Base-by-base conservation (phyloP, 2,888 invertebrate genomes). In the Cephus spinipes region DNA sequence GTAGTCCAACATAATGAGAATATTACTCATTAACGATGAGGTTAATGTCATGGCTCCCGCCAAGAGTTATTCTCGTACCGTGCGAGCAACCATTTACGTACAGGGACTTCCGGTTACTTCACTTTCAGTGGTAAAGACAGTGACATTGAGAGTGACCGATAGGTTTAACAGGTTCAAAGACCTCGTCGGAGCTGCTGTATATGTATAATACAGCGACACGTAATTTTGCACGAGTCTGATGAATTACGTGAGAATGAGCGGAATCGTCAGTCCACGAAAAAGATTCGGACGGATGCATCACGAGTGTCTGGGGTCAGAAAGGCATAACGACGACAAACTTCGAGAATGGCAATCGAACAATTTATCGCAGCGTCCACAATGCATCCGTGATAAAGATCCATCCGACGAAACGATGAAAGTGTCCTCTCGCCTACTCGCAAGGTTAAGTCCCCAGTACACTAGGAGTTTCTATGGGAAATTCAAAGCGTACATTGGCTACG, bases 91-190 rank as follows among this genome's bases (percentile, higher is more conserved):
- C 83, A 78, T 83, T 83, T 83, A 79, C 76, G 84, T 78, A 76
- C 76, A 75, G 76, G 76, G 75, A 81, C 82, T 85, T 85, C 85
- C 85, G 84, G 83, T 84, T 83, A 84, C 83, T 85, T 85, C 84
- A 84, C 85, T 84, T 85, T 85, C 85, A 83, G 80, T 79, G 76
- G 76, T 73, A 73, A 80, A 79, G 79, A 80, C 79, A 77, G 77
- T 75, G 80, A 81, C 83, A 81, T 80, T 81, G 83, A 79, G 78
- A 33, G 79, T 79, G 76, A 80, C 77, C 74, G 69, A 30, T 35
- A 55, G 36, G 71, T 68, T 73, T 12, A 35, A 77, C 77, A 77
- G 85, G 85, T 81, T 84, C 79, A 80, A 83, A 73, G 84, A 83
- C 83, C 85, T 80, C 55, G 6, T 12, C 71, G 12, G 12, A 71